A percentile compares a stretch with the other conserved stretches of the same genome.
Conservation (phyloP, 2,888 invertebrate genomes). For the Hypena proboscidalis region DNA sequence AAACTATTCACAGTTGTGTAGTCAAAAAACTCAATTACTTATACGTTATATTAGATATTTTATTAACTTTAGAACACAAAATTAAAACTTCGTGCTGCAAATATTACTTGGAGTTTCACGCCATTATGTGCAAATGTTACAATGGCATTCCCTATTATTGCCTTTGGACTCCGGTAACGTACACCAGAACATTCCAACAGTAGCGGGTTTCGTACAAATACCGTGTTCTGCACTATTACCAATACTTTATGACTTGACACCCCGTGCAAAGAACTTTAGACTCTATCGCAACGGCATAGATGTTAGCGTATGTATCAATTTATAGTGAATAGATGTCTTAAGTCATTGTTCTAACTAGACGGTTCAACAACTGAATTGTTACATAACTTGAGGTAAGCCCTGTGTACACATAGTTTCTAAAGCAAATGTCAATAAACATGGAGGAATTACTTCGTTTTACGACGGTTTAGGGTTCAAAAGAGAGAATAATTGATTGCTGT, state of each 20-base stretch:
- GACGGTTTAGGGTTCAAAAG: slow-evolving; percentile 32
- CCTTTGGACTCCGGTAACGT: slow-evolving; percentile 34
- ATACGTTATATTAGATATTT: too few relatives aligned
- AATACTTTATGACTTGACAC: slow-evolving; percentile 32
- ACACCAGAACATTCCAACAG: slow-evolving; percentile 41
- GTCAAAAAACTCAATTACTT: too few relatives aligned
- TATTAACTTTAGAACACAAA: slow-evolving; percentile 4
- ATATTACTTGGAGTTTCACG: slow-evolving; percentile 30
- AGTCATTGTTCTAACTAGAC: slow-evolving; percentile 48
- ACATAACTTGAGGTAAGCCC: slow-evolving; percentile 45
- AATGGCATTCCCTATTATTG: slow-evolving; percentile 43
- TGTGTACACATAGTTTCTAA: slow-evolving; percentile 42
- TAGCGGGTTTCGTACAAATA: slow-evolving; percentile 42
- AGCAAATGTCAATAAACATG: slow-evolving; percentile 38
- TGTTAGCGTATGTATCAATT: slow-evolving; percentile 20
- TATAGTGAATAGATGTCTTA: slow-evolving; percentile 31
- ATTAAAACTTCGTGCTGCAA: slow-evolving; percentile 30
- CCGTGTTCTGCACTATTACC: slow-evolving; percentile 37
- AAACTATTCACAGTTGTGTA: too few relatives aligned
- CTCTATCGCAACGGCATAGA: slow-evolving; percentile 24
- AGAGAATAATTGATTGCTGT: slow-evolving; percentile 30
- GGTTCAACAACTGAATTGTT: slow-evolving; percentile 42
- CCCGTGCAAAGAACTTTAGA: slow-evolving; percentile 20
- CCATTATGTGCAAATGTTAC: slow-evolving; percentile 46
- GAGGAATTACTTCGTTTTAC: slow-evolving; percentile 42